Base-by-base conservation (phyloP, 2,888 invertebrate genomes). In the Scrobipalpa atriplicella region DNA sequence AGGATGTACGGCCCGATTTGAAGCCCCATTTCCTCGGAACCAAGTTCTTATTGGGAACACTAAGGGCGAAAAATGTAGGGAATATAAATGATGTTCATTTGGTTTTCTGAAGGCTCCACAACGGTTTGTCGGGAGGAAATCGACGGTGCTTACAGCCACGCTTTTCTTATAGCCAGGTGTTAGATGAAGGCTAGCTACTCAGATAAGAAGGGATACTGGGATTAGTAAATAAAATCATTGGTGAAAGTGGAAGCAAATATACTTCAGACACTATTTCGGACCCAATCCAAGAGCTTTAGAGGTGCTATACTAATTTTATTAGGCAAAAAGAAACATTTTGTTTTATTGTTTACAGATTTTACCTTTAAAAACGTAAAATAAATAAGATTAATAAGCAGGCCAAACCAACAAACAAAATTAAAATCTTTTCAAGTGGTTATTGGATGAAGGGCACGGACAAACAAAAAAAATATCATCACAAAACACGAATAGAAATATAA, bases 1-100 rank as follows among this genome's bases (percentile, higher is more conserved):
- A 43, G 66, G 66, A 69, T 67, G 66, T 69, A 70, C 66, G 66
- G 38, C 47, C 60, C 71, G 68, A 72, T 74, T 73, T 69, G 71
- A 70, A 66, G 70, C 66, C 43, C 71, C 70, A 72, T 70, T 72
- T 72, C 65, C 71, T 66, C 67, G 66, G 68, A 66, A 68, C 58
- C 29, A 58, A 38, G 60, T 68, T 39, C 21, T 47, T 29, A 38
- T 58, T 18, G 64, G 54, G 58, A 58, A 58, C 13, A 38, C 38
- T 64, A 16, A 38, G 10, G 52, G 52, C 36, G 43, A 62, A 62
- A 62, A 62, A 62, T 62, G 62, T 29, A n/a, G n/a, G 47, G 62
- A 62, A 62, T 62, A 62, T 62, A 62, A 62, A 62, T 47, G 62
- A 43, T 62, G 21, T 47, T 62, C 62, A 62, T 62, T 62, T 62